A percentile compares a stretch with the other conserved stretches of the same genome.
Conservation (phyloP, 2,888 invertebrate species). For the Pelosia muscerda region DNA sequence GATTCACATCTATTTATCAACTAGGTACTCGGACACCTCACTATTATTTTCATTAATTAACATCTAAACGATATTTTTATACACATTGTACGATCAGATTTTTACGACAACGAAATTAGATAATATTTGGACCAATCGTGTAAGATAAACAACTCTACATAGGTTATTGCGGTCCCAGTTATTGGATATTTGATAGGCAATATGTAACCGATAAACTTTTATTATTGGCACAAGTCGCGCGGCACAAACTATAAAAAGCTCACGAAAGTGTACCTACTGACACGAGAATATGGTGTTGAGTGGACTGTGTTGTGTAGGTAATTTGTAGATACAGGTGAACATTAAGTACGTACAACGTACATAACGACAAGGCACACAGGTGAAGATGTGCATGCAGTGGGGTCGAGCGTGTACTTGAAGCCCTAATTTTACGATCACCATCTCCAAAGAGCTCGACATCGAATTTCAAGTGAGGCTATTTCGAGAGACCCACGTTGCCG, state of each 20-base stretch:
- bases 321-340: neutral
- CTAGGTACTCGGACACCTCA: conserved; percentile 25
- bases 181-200: conserved; percentile 79
- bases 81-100: conserved; percentile 43
- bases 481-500: conserved; percentile 71
- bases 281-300: conserved; percentile 5
- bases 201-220: conserved; percentile 78
- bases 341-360: conserved; percentile 10
- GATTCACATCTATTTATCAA: conserved; percentile 63
- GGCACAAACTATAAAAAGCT: conserved; percentile 55
- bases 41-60: conserved; percentile 52
- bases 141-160: conserved; percentile 68
- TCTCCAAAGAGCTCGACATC: conserved; percentile 75
- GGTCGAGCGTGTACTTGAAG: conserved; percentile 57
- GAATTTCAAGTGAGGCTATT: conserved; percentile 82
- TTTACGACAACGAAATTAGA: conserved; percentile 59
- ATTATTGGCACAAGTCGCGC: conserved; percentile 74
- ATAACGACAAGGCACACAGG: conserved; percentile 30
- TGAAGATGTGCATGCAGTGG: conserved; percentile 39
- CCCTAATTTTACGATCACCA: conserved; percentile 82
- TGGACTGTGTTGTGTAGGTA: conserved; percentile 6
- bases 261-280: conserved; percentile 15
- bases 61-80: conserved; percentile 52
- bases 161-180: conserved; percentile 71
- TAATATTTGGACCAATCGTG: conserved; percentile 62